Evolutionary conservation across 2,888 invertebrate genomes (phyloP).

Genomic region (Eurytoma adleriae): DNA sequence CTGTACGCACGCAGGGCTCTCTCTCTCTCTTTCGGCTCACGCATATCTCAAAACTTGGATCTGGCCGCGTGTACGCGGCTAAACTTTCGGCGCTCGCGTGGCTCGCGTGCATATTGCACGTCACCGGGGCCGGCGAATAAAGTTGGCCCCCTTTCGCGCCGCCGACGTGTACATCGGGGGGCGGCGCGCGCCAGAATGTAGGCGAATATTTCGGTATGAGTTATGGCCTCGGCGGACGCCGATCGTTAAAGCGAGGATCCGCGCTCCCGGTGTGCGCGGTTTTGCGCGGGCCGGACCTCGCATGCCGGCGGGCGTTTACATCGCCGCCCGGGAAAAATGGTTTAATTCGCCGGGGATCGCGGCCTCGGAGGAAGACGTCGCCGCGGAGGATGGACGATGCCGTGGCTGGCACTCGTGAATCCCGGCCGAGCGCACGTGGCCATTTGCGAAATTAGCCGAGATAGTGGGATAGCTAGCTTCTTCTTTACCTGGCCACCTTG

Average conservation of each 20-base stretch:
- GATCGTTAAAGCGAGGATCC: conserved; percentile 42
- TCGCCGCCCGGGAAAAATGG: conserved; percentile 19
- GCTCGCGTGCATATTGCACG: conserved; percentile 61
- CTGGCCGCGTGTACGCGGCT: not conserved
- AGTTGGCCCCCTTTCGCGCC: conserved; percentile 62
- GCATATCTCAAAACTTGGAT: conserved; percentile 18
- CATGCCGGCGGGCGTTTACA: conserved; percentile 17
- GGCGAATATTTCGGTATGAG: conserved; percentile 72
- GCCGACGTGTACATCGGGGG: conserved; percentile 49
- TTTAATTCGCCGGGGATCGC: conserved; percentile 11
- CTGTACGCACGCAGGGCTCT: not conserved
- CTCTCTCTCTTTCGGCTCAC: conserved; percentile 8
- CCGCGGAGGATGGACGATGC: not conserved
- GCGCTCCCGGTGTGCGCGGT: not conserved
- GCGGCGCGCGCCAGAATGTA: conserved; percentile 64
- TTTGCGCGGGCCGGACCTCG: not conserved
- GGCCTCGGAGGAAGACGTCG: not conserved
- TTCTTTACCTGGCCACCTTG: no score
- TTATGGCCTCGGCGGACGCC: conserved; percentile 64
- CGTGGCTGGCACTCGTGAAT: not conserved
- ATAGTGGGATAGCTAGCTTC: not conserved
- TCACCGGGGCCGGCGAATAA: conserved; percentile 61
- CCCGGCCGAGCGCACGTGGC: not conserved
- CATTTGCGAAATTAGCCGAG: not conserved
- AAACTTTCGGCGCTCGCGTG: conserved; percentile 49